Percentiles rank a stretch among this genome's conserved stretches.
Evolutionary conservation across 2,888 invertebrate species (phyloP).

Genomic region (Lithophane socia): DNA sequence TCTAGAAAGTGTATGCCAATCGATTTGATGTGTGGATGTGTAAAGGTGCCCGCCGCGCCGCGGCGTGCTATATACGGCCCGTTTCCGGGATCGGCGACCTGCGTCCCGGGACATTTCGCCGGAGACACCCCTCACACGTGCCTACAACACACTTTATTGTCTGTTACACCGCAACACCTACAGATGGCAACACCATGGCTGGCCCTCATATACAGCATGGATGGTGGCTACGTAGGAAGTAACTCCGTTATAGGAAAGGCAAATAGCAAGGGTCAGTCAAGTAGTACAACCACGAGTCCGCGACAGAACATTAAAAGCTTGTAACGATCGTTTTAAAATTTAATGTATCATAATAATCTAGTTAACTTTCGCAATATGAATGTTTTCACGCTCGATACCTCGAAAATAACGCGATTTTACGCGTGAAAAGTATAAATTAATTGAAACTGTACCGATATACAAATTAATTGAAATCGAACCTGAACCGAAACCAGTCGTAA

Average conservation of each 20-base stretch:
- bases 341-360: background rate
- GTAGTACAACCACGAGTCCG: background rate
- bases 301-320: background rate
- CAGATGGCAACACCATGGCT: background rate
- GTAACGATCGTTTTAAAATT: background rate
- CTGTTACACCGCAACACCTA: constrained; percentile 3
- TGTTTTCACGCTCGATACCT: constrained; percentile 21
- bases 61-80: constrained; percentile 75
- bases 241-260: background rate
- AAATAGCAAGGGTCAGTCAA: background rate
- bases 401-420: constrained; percentile 38
- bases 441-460: constrained; percentile 59
- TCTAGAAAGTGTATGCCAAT: constrained; percentile 19
- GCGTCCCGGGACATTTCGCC: constrained; percentile 68
- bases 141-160: constrained; percentile 20
- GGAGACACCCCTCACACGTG: constrained; percentile 48
- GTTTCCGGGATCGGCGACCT: constrained; percentile 83
- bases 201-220: background rate
- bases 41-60: constrained; percentile 61
- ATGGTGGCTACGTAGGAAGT: background rate
- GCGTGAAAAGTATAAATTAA: constrained; percentile 58
- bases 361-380: constrained; percentile 27
- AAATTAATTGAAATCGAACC: constrained; percentile 60
- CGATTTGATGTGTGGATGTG: constrained; percentile 37
- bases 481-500: constrained; percentile 28